Base-by-base conservation (phyloP, 2,797 vertebrate genomes). In the Pseudocheirus occidentalis region DNA sequence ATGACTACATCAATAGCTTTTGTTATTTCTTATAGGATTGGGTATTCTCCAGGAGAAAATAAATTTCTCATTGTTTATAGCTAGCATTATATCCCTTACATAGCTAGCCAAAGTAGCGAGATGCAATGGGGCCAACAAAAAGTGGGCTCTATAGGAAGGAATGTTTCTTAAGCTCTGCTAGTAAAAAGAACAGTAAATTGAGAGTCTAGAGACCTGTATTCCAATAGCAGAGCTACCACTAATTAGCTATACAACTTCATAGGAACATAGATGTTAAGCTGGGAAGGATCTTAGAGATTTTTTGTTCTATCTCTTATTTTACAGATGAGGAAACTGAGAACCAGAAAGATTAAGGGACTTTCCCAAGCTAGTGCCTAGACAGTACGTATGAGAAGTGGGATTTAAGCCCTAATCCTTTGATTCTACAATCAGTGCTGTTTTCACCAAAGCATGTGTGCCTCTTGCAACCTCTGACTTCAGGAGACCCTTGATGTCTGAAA, bases 31-130 rank as follows among this genome's bases (percentile, higher is more conserved):
- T 92, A 56, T 59, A 0, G 21, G 91, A 94, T 16, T 62, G 34
- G 58, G 89, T 4, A 89, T 21, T 40, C 50, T 90, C 94, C 40
- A 21, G 90, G 55, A 58, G 27, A 96, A 95, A 94, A 93, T 91
- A 13, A 91, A 87, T 57, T 90, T 81, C 27, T 62, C 52, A 55
- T 95, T 94, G 40, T 50, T 87, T 87, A 87, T 87, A 87, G 40
- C 21, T 46, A 50, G 21, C 73, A 50, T 27, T 87, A 87, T 0
- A 50, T 24, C 40, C 9, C 21, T 87, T 10, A 2, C 27, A 0
- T 50, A 50, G 21, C 40, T 50, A 50, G 73, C 21, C 40, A 87
- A 87, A 87, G 50, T 46, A 50, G 24, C 3, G 18, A 0, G 21
- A 50, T 50, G 40, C 40, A 46, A 87, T 87, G 21, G n/a, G 40